Conservation (phyloP, 2,113 vertebrate species). For the Nettapus auritus region DNA sequence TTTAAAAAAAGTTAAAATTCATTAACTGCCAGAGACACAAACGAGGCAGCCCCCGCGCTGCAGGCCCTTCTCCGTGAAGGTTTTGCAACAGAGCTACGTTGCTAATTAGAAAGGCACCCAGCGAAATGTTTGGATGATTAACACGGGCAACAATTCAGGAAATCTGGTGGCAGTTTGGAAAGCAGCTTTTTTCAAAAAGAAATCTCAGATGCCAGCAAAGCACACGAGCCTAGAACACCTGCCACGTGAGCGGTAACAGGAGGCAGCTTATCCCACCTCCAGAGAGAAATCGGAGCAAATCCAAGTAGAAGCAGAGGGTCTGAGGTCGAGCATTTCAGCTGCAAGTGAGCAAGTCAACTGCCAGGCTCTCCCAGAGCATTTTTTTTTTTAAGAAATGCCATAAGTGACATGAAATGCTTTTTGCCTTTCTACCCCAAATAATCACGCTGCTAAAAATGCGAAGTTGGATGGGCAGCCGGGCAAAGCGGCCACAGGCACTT, state of each 20-base stretch:
- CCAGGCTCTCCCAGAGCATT: neutral
- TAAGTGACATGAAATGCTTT: no score
- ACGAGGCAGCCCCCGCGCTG: neutral
- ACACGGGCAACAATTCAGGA: neutral
- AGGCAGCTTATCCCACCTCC: neutral
- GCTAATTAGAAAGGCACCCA: neutral
- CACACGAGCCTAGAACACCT: neutral
- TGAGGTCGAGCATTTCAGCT: neutral
- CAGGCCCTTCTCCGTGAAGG: neutral
- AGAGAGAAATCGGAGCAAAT: neutral
- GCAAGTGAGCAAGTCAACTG: neutral
- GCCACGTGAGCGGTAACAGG: neutral
- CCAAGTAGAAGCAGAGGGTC: accelerated
- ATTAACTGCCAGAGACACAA: neutral
- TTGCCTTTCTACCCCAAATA: neutral
- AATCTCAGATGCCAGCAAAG: neutral
- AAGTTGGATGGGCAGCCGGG: neutral
- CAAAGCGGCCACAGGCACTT: neutral
- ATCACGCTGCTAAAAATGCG: neutral
- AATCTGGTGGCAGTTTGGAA: constrained; percentile 17
- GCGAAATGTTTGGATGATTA: neutral
- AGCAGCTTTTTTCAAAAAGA: neutral
- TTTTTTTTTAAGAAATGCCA: neutral
- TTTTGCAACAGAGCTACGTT: neutral
- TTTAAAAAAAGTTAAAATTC: neutral